Evolutionary conservation across 1,140 invertebrate genomes (phyloP), one percentile per base, ranked within the genome.

Genomic region (Andrena cerasifolii): DNA sequence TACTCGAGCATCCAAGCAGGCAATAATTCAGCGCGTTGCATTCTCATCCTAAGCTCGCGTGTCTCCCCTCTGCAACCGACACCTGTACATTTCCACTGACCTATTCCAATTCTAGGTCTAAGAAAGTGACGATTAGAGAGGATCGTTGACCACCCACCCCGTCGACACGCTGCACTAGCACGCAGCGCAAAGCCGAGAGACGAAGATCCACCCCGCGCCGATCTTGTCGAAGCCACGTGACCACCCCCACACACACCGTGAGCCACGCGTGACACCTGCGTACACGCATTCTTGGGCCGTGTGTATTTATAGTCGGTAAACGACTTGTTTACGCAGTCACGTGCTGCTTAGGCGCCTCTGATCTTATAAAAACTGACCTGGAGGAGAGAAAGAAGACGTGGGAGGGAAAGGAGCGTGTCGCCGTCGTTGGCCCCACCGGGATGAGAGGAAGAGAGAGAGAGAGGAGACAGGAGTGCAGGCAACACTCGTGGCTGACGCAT

Each of bases 221-320:
- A 18, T n/a, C n/a, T n/a, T n/a, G n/a, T n/a, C n/a, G 47, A 16
- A 7, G 21, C 56, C 26, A 31, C 68, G 68, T 61, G 59, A 53
- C 47, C 12, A 36, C 31, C 31, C 47, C n/a, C 40, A 24, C 31
- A 28, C 40, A 24, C 31, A 10, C 65, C 18, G 10, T 45, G 28
- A n/a, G n/a, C 8, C 26, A 40, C 71, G 33, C 65, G 66, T 59
- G 43, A 45, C 65, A 75, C 61, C 40, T 58, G 59, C 59, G 58
- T 26, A 58, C 54, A 36, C 36, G 71, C 45, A 40, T 40, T 40
- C 36, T n/a, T 31, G 16, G 24, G 16, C 16, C 40, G 74, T 49
- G 54, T 40, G 33, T 79, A 82, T 82, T 81, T 76, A 77, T 78
- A 79, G 62, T 24, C 76, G 80, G 82, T 84, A 82, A 78, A 68